Evolutionary conservation across 2,888 invertebrate species (phyloP).

Genomic region (Aporophyla lueneburgensis): DNA sequence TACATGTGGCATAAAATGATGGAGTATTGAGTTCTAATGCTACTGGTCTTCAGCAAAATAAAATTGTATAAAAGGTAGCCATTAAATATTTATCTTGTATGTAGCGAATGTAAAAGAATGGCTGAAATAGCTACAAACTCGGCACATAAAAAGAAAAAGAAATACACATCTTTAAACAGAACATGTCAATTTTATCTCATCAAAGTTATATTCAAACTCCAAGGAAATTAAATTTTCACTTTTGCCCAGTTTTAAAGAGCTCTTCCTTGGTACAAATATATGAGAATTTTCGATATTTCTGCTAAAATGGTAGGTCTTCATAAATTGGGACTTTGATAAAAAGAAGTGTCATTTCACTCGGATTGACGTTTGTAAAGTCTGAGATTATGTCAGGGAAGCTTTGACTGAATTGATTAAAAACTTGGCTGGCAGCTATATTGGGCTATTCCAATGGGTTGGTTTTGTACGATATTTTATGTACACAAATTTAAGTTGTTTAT

Average conservation of each 20-base stretch:
- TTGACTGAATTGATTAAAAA: conserved; percentile 67
- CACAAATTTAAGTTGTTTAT: not conserved
- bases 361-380: conserved; percentile 74
- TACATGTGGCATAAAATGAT: too few relatives aligned
- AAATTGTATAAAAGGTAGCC: too few relatives aligned
- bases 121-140: not conserved
- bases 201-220: conserved; percentile 64
- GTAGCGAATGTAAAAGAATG: too few relatives aligned
- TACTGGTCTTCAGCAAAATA: too few relatives aligned
- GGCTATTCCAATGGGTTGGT: conserved; percentile 15
- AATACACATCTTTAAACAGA: conserved; percentile 41
- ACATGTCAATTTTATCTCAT: conserved; percentile 66
- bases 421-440: conserved; percentile 42
- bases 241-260: conserved; percentile 47
- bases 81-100: too few relatives aligned
- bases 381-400: conserved; percentile 68
- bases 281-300: not conserved
- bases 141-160: conserved; percentile 14
- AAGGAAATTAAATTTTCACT: conserved; percentile 67
- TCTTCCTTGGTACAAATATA: conserved; percentile 16
- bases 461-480: conserved; percentile 19
- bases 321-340: conserved; percentile 62
- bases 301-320: conserved; percentile 40
- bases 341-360: conserved; percentile 69
- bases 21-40: too few relatives aligned